These are phyloP conservation scores for Pteropus alecto DNA, from an alignment of 2,113 vertebrate genomes.

Conservation along the genomic window DNA sequence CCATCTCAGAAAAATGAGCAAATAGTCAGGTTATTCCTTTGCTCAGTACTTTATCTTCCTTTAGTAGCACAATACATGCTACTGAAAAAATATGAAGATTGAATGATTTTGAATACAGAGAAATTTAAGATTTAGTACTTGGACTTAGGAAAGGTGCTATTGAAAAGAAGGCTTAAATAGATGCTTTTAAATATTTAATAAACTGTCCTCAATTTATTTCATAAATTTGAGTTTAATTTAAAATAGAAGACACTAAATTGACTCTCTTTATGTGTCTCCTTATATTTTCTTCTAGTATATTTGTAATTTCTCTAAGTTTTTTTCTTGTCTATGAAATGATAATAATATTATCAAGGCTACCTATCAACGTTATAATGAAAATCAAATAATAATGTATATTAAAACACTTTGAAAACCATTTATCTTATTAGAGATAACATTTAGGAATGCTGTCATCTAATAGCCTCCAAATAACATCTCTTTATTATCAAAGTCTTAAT, in stretches of 20 bases:
- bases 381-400: neutral
- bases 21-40: slow-evolving; percentile 39
- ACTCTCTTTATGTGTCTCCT: neutral
- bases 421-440: neutral
- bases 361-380: neutral
- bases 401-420: neutral
- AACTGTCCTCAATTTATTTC: neutral
- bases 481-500: neutral
- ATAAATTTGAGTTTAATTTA: slow-evolving; percentile 16
- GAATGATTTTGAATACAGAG: slow-evolving; percentile 18
- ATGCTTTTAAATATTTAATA: slow-evolving; percentile 49
- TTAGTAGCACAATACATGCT: neutral
- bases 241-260: slow-evolving; percentile 32
- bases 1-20: slow-evolving; percentile 1
- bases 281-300: neutral
- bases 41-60: slow-evolving; percentile 14
- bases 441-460: neutral
- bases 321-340: neutral
- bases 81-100: slow-evolving; percentile 25
- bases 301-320: neutral
- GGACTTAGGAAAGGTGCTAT: neutral
- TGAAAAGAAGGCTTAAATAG: slow-evolving; percentile 12
- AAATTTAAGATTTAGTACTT: slow-evolving; percentile 27
- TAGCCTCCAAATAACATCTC: neutral
- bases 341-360: neutral